These are phyloP conservation scores for Eubasilissa regina DNA, from an alignment of 1,140 invertebrate genomes.

Conservation along the genomic window DNA sequence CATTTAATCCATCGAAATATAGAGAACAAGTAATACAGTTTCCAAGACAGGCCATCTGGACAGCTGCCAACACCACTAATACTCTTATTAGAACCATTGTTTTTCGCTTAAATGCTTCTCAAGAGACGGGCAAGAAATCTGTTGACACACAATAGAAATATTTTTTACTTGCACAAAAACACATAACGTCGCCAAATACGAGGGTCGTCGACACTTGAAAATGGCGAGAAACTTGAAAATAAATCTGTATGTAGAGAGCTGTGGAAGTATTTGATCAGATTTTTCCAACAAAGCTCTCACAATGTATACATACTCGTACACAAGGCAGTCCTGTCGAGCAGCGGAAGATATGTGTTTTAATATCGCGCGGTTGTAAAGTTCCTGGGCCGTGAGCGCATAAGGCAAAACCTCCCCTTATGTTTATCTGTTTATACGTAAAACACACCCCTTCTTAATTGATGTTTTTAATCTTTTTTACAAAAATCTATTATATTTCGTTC, in stretches of 20 bases:
- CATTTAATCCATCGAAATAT: not conserved
- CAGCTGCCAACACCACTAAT: slow-evolving; percentile 18
- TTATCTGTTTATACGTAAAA: slow-evolving; percentile 7
- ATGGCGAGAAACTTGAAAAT: not conserved
- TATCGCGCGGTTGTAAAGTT: slow-evolving; percentile 52
- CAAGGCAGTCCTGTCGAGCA: slow-evolving; percentile 20
- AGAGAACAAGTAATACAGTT: not conserved
- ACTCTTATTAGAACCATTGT: slow-evolving; percentile 18
- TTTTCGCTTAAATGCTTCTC: slow-evolving; percentile 12
- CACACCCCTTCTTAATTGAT: not conserved
- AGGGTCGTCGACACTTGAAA: not conserved
- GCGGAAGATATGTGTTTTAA: slow-evolving; percentile 56
- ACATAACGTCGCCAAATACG: not conserved
- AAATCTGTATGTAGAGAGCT: not conserved
- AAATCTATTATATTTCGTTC: not conserved
- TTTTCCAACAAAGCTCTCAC: slow-evolving; percentile 42
- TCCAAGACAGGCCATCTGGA: not conserved
- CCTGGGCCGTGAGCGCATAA: slow-evolving; percentile 13
- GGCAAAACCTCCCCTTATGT: not conserved
- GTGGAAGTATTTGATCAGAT: slow-evolving; percentile 48
- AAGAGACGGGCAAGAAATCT: not conserved
- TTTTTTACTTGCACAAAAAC: slow-evolving; percentile 6
- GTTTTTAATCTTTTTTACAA: not conserved
- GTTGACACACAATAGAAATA: not conserved
- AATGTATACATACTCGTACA: slow-evolving; percentile 42